Base-by-base conservation (phyloP, 30 jellyfish, hydroid and myxozoan genomes). In the Cassiopea xamachana region DNA sequence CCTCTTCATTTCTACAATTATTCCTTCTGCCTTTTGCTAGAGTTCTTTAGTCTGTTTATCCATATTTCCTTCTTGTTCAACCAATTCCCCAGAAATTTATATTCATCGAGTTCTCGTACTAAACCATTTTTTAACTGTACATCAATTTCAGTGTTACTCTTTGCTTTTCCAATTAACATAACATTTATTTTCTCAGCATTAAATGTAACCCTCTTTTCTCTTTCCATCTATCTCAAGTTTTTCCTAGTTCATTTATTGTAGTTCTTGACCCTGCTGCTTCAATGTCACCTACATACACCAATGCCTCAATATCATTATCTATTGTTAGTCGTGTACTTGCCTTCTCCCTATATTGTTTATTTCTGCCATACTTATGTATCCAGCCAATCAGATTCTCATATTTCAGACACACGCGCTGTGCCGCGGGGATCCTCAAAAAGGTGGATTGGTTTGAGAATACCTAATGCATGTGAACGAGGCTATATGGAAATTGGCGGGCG, bases 1-100 rank as follows among this genome's bases (percentile, higher is more conserved):
- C 74, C 74, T 64, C 74, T 64, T 64, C 0, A 17, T 64, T 14
- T 64, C 74, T 64, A 17, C 15, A 5, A 64, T 64, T 17, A 64
- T 64, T 64, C 74, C 74, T 64, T 64, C 74, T 64, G 74, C 74
- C 74, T 64, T 64, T 64, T 64, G 8, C 74, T 64, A 16, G 0
- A 64, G 5, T 64, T 64, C 74, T 27, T 64, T 1, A 64, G 15
- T 64, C 74, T 64, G 43, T 17, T 14, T 64, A 64, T 64, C 74
- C 74, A 64, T 64, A 17, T 17, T 17, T 27, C 74, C 74, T 17
- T 17, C 27, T 64, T 27, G 43, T 64, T 64, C 74, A 64, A 14
- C 74, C 74, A 64, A 64, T 14, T 13, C 27, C 74, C 74, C 19
- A 7, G 43, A 64, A 64, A 0, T 17, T 64, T 64, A 27, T 2